phyloP scores from a whole-genome alignment of 2,888 invertebrate species.

The Prosopocoilus inquinatus region DNA sequence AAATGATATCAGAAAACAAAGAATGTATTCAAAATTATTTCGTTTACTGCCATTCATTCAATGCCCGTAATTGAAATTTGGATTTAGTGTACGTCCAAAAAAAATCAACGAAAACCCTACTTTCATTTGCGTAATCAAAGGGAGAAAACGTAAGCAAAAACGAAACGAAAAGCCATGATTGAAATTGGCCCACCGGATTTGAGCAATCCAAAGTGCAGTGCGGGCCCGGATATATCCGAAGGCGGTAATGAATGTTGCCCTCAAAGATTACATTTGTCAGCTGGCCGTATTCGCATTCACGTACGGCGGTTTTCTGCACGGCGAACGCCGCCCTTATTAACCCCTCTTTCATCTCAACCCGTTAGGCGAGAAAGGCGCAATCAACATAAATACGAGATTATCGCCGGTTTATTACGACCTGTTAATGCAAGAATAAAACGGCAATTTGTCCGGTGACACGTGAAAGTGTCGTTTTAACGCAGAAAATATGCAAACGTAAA shows the following conservation, averaged over 20 bases:
- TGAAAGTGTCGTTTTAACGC: conserved; percentile 3
- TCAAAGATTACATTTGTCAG: conserved; percentile 23
- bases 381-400: conserved; percentile 39
- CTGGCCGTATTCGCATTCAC: conserved; percentile 6
- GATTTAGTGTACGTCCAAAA: no score
- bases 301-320: neutral
- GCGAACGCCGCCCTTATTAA: conserved; percentile 5
- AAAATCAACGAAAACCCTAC: no score
- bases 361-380: conserved; percentile 34
- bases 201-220: neutral
- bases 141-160: neutral
- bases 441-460: neutral
- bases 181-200: neutral
- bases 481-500: conserved; percentile 3
- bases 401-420: conserved; percentile 34
- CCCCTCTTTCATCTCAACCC: conserved; percentile 32
- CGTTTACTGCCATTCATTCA: no score
- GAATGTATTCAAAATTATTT: no score
- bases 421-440: conserved; percentile 22
- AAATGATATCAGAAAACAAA: no score
- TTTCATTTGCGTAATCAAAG: no score
- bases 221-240: conserved; percentile 16
- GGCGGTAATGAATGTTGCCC: conserved; percentile 20
- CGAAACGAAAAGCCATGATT: neutral
- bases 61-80: no score